A percentile compares a stretch with the other conserved stretches of the same genome.
Evolutionary conservation across 2,113 vertebrate genomes (phyloP).

Genomic region (Pseudopodoces humilis): DNA sequence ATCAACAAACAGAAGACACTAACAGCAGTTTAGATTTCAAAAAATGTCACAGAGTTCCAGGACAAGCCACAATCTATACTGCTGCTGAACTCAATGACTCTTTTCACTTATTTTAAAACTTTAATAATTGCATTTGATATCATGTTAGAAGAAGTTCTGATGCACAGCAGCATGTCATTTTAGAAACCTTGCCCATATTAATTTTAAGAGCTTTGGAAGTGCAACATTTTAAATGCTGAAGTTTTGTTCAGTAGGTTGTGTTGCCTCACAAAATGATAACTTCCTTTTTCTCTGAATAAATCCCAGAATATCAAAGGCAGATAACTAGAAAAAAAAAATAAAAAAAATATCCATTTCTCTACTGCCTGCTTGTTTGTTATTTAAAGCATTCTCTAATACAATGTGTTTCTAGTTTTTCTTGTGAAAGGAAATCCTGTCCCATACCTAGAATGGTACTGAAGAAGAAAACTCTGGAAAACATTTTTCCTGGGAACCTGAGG

Average conservation of each 20-base stretch:
- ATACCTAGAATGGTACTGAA: accelerated
- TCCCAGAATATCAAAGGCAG: neutral
- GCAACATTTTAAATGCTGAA: neutral
- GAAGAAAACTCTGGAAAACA: neutral
- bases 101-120: neutral
- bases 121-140: neutral
- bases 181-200: neutral
- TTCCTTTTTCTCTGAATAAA: neutral
- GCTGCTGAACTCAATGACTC: neutral
- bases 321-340: neutral
- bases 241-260: neutral
- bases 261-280: neutral
- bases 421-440: neutral
- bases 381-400: neutral
- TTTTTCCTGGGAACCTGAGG: neutral
- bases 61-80: neutral
- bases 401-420: neutral
- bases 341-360: neutral
- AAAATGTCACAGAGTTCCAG: neutral
- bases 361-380: neutral
- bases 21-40: neutral
- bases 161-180: neutral
- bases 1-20: neutral
- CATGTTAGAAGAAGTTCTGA: neutral
- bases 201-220: neutral